Conservation (phyloP, 2,797 vertebrate genomes). For the Onychomys leucogaster region DNA sequence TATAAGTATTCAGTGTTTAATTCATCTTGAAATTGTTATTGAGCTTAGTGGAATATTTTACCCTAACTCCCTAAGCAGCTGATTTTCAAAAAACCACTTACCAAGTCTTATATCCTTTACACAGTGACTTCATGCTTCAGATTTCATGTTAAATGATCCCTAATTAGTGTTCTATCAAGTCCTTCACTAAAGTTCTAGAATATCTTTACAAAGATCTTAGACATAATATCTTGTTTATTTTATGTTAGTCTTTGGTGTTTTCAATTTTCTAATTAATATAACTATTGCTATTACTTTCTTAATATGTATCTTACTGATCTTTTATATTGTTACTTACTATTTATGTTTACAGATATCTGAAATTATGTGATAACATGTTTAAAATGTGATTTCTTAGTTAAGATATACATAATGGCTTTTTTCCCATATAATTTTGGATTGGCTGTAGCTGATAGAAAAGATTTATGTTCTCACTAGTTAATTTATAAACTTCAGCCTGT, state of each 20-base stretch:
- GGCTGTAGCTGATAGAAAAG: not conserved
- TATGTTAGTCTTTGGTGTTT: not conserved
- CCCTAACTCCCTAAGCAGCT: not conserved
- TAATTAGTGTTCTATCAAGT: not conserved
- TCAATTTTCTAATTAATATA: not conserved
- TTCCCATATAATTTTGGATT: not conserved
- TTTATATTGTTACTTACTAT: not conserved
- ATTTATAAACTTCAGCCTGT: not conserved
- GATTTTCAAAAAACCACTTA: not conserved
- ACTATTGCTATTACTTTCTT: not conserved
- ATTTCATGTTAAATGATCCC: not conserved
- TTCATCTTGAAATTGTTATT: not conserved
- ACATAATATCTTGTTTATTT: not conserved
- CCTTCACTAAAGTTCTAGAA: not conserved
- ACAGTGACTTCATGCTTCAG: not conserved
- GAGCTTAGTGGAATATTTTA: not conserved
- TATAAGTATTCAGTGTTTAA: conserved; percentile 13
- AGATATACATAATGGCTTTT: not conserved
- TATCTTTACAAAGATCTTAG: not conserved
- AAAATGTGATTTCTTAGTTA: not conserved
- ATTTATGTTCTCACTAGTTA: not conserved
- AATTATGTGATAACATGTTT: not conserved
- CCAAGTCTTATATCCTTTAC: not conserved
- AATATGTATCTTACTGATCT: not conserved
- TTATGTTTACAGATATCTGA: not conserved